A percentile compares a stretch with the other conserved stretches of the same genome.
Conservation (phyloP, 2,797 vertebrate genomes). For the Austrolebias charrua region DNA sequence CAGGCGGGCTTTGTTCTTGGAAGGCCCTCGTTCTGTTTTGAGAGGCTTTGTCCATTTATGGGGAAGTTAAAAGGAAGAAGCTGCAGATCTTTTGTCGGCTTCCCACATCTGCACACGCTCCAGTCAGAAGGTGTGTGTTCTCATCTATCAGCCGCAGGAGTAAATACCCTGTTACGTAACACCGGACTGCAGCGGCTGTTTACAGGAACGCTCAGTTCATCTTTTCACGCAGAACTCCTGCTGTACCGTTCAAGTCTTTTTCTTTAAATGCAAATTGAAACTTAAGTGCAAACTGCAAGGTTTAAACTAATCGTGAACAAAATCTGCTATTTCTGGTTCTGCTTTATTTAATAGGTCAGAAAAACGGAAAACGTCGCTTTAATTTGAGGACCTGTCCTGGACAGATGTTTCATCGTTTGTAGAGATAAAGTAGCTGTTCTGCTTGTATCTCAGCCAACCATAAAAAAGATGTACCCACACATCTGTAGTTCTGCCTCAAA, state of each 20-base stretch:
- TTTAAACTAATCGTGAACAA: no score
- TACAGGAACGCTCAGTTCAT: background rate
- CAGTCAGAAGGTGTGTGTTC: conserved; percentile 3
- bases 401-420: no score
- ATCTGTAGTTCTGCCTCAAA: background rate
- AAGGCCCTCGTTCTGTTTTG: background rate
- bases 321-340: no score
- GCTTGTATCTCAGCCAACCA: background rate
- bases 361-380: no score
- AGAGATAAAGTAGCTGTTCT: background rate
- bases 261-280: background rate
- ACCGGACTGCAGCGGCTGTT: conserved; percentile 1
- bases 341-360: no score
- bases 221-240: background rate
- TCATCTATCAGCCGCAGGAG: conserved; percentile 10
- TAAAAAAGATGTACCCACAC: background rate
- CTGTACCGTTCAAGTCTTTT: background rate
- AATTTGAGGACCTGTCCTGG: no score
- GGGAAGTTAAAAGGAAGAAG: conserved; percentile 12
- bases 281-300: no score
- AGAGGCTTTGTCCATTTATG: conserved; percentile 2
- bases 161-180: conserved; percentile 17
- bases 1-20: conserved; percentile 9
- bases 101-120: background rate
- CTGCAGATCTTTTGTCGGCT: conserved; percentile 7